phyloP scores from a whole-genome alignment of 1,140 invertebrate species.

The Listronotus oregonensis region DNA sequence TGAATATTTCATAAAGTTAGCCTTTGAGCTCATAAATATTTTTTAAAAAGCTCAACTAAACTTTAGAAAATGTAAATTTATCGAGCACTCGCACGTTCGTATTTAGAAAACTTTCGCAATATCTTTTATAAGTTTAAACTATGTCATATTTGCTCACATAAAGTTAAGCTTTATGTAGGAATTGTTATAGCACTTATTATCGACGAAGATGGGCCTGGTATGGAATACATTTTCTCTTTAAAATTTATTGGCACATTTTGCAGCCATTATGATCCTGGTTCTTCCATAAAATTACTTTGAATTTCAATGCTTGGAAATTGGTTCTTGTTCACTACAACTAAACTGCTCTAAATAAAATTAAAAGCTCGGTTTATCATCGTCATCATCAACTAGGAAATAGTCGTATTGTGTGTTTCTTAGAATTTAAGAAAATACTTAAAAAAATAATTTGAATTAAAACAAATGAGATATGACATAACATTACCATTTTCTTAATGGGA shows the following conservation, averaged over 20 bases:
- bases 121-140: slow-evolving; percentile 19
- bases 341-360: no score
- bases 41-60: slow-evolving; percentile 1
- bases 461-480: no score
- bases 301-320: not conserved
- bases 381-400: no score
- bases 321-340: not conserved
- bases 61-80: slow-evolving; percentile 8
- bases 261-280: not conserved
- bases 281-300: slow-evolving; percentile 1
- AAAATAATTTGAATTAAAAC: no score
- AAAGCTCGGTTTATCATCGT: no score
- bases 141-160: slow-evolving; percentile 22
- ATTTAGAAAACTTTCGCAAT: slow-evolving; percentile 19
- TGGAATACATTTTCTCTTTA: slow-evolving; percentile 4
- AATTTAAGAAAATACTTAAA: no score
- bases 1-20: slow-evolving; percentile 1
- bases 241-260: not conserved
- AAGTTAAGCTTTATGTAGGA: slow-evolving; percentile 16
- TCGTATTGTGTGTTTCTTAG: no score
- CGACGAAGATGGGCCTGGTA: not conserved
- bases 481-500: no score
- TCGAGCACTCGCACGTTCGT: slow-evolving; percentile 1
- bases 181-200: slow-evolving; percentile 12
- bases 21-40: not conserved